phyloP scores from a whole-genome alignment of 2,113 vertebrate species.

The Catharus bicknelli region DNA sequence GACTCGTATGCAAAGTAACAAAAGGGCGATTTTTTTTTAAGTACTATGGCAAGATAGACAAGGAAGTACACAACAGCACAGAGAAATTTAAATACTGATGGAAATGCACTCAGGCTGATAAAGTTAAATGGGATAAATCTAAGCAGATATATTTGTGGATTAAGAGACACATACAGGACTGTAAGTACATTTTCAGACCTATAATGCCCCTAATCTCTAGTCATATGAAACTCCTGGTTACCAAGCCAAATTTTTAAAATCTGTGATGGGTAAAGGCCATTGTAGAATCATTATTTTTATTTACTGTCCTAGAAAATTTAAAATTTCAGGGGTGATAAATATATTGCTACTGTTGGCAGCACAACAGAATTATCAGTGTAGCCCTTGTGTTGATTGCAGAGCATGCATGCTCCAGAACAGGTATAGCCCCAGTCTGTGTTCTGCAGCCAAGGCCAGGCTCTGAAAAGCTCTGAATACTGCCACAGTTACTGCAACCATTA shows the following conservation, averaged over 20 bases:
- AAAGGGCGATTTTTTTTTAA: neutral
- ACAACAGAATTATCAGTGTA: neutral
- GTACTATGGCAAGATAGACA: neutral
- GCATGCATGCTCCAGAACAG: neutral
- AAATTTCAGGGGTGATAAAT: neutral
- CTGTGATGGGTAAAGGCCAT: neutral
- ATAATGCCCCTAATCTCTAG: neutral
- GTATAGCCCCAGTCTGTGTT: fast-evolving
- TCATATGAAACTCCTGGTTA: neutral
- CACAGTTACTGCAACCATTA: neutral
- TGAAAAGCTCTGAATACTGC: neutral
- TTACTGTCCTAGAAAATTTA: neutral
- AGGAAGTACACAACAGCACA: neutral
- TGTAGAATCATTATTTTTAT: neutral
- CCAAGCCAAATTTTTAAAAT: neutral
- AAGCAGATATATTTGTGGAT: neutral
- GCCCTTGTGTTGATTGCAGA: neutral
- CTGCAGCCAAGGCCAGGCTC: neutral
- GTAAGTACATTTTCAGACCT: neutral
- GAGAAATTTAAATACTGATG: neutral
- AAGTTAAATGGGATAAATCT: neutral
- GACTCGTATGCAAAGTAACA: neutral
- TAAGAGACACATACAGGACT: neutral
- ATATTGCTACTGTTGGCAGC: neutral
- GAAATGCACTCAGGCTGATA: neutral